A percentile compares a stretch with the other conserved stretches of the same genome.
Evolutionary conservation across 2,113 vertebrate genomes (phyloP).

Genomic region (Equus przewalskii): DNA sequence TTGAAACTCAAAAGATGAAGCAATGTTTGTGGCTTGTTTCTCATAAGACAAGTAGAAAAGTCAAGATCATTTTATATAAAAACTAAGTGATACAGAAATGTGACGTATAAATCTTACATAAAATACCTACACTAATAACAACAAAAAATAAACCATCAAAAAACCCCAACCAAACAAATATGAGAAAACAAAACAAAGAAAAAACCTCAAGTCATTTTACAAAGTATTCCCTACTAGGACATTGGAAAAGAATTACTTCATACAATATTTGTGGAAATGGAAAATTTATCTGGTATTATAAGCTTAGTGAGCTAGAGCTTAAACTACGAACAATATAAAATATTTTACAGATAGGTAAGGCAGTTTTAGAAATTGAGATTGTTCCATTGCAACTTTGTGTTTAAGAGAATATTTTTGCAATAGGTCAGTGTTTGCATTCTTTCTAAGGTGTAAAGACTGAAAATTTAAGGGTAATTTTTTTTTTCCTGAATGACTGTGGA

Average conservation of each 20-base stretch:
- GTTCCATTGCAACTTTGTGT: background rate
- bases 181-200: background rate
- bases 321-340: background rate
- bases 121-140: background rate
- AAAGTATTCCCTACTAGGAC: background rate
- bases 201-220: background rate
- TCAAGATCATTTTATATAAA: constrained; percentile 40
- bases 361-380: background rate
- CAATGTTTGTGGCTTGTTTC: background rate
- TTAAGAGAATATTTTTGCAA: background rate
- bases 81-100: background rate
- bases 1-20: constrained; percentile 19
- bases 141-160: background rate
- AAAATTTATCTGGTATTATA: background rate
- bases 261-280: background rate
- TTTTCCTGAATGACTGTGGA: background rate
- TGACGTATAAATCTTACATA: background rate
- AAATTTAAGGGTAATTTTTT: background rate
- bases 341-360: constrained; percentile 8
- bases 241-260: constrained; percentile 47
- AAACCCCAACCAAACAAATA: background rate
- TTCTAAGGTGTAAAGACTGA: background rate
- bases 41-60: background rate
- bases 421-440: background rate
- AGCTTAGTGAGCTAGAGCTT: background rate